Evolutionary conservation across 2,888 invertebrate species (phyloP), one percentile per base, ranked within the genome.

Genomic region (Pollenia labialis): DNA sequence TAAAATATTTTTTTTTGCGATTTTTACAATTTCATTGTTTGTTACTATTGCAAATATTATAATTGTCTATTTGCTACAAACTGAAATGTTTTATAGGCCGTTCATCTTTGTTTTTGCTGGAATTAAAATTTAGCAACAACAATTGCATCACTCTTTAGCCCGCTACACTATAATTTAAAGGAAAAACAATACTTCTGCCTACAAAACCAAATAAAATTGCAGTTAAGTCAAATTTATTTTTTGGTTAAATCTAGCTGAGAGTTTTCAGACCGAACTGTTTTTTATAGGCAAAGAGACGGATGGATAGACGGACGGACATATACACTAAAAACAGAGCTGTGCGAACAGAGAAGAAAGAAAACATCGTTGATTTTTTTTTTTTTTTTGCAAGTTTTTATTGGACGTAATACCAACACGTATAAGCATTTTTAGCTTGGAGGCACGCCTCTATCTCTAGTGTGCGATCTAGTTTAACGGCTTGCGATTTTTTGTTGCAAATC

Each of bases 401-500:
- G 81, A 87, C 72, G 74, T 87, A 87, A 87, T 87, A 87, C 84
- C 87, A 84, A 84, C 87, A 87, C 87, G 87, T 87, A 84, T 56
- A 74, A 77, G 72, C 60, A 69, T 52, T 76, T 76, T 84, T 81
- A 50, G 84, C 87, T 77, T 74, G 89, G 89, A 91, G 91, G 91
- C 92, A 92, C 91, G 92, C 92, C 91, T 92, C 91, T 92, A 92
- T 92, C 92, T 91, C 88, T 90, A 91, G 91, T 90, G 91, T 91
- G 92, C 92, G 91, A 92, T 92, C 92, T 92, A 92, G 91, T 91
- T 92, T 87, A 87, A 87, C 87, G 87, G 87, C 87, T 81, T 81
- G 81, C 66, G 42, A 50, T 68, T 76, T 60, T 74, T 64, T 69
- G 4, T 64, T 69, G 4, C n/a, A 42, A n/a, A 4, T 14, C 16